These are phyloP conservation scores for western clawed frog (Xenopus tropicalis) DNA, from an alignment of 2,113 vertebrate species.

Conservation along the genomic window DNA sequence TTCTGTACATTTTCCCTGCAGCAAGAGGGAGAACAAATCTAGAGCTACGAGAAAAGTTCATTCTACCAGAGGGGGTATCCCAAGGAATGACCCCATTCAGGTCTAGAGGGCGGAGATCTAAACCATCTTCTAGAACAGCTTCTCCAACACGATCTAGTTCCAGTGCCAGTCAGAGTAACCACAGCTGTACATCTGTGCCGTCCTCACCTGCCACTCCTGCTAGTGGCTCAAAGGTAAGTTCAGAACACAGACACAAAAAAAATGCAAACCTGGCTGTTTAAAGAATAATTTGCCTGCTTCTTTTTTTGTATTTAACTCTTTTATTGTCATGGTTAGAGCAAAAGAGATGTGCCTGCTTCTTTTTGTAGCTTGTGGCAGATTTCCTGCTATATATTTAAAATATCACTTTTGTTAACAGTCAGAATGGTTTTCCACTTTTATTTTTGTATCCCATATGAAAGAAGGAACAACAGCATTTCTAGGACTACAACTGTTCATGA, in stretches of 20 bases:
- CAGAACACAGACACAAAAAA: neutral
- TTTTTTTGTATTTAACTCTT: neutral
- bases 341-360: too few relatives aligned
- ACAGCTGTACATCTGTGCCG: conserved; percentile 87
- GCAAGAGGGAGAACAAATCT: conserved; percentile 95
- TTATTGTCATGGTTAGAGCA: too few relatives aligned
- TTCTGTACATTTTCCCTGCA: conserved; percentile 50
- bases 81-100: conserved; percentile 92
- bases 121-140: conserved; percentile 89
- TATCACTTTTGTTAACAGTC: too few relatives aligned
- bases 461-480: too few relatives aligned
- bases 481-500: too few relatives aligned
- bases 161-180: conserved; percentile 93
- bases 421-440: too few relatives aligned
- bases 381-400: too few relatives aligned
- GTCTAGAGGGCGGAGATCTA: conserved; percentile 87
- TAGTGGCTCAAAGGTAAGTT: conserved; percentile 82
- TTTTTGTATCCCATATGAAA: too few relatives aligned
- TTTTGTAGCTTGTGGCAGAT: too few relatives aligned
- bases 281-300: neutral
- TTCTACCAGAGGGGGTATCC: conserved; percentile 88
- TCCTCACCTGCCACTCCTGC: conserved; percentile 90
- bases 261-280: neutral
- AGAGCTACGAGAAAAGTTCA: conserved; percentile 96
- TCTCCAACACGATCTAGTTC: conserved; percentile 94